Conservation (phyloP, 2,797 vertebrate species). For the Chrosomus eos region DNA sequence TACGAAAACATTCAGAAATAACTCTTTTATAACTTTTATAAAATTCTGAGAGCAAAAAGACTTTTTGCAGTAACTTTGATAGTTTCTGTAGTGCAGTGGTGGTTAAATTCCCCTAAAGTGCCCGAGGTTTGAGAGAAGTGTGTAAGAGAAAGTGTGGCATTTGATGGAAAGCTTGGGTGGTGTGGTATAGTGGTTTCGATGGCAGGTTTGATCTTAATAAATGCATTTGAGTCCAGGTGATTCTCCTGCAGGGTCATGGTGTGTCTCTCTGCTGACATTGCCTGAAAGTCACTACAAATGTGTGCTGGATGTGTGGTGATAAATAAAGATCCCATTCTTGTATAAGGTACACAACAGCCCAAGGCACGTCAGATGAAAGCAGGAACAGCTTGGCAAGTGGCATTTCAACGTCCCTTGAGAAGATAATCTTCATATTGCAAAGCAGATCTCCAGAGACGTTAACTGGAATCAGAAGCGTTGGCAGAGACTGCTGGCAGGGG, state of each 20-base stretch:
- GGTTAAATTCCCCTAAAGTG: neutral
- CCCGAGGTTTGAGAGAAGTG: no score
- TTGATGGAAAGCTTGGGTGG: neutral
- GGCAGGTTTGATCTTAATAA: neutral
- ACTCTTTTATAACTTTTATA: no score
- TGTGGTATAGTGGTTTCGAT: neutral
- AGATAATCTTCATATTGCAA: slow-evolving; percentile 13
- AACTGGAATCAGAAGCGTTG: neutral
- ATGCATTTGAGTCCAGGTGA: neutral
- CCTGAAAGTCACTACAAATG: neutral
- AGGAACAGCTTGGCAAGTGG: slow-evolving; percentile 8
- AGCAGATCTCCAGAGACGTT: neutral
- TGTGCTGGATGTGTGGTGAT: neutral
- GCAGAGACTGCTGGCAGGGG: slow-evolving; percentile 10
- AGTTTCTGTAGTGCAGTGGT: neutral
- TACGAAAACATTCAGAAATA: no score
- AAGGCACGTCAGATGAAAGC: neutral
- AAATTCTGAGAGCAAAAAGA: neutral
- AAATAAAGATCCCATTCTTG: neutral
- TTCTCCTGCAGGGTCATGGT: neutral
- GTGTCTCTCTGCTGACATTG: neutral
- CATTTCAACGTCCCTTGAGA: slow-evolving; percentile 19
- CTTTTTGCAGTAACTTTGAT: neutral
- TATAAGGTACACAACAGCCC: neutral
- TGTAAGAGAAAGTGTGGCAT: neutral